These are phyloP conservation scores for Thera obeliscata DNA, from an alignment of 2,888 invertebrate genomes.

Conservation along the genomic window DNA sequence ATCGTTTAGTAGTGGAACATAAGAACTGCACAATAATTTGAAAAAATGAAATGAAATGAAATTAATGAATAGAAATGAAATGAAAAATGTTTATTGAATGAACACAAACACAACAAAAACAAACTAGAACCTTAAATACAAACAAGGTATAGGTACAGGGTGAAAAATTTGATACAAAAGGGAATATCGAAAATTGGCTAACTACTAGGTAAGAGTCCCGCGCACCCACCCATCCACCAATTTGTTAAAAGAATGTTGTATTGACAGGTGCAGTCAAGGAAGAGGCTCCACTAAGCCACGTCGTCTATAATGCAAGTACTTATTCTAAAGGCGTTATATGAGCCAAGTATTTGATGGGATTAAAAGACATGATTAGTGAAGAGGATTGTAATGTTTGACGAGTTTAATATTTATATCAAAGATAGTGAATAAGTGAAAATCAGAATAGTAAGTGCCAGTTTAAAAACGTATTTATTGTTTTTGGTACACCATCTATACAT, in stretches of 20 bases:
- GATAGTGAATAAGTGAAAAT: background rate
- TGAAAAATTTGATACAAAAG: no score
- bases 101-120: no score
- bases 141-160: no score
- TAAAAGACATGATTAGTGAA: constrained; percentile 32
- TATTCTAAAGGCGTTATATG: constrained; percentile 80
- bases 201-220: no score
- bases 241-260: constrained; percentile 22
- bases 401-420: constrained; percentile 2
- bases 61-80: no score
- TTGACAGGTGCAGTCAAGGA: constrained; percentile 74
- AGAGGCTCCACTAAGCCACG: constrained; percentile 65
- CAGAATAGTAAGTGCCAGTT: background rate
- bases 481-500: background rate
- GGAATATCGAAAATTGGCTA: no score
- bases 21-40: no score
- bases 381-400: background rate
- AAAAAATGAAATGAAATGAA: no score
- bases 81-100: no score
- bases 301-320: constrained; percentile 63
- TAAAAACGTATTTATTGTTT: background rate
- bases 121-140: no score
- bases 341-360: constrained; percentile 53
- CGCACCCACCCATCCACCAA: no score
- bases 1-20: no score